Percentiles rank a stretch among this genome's conserved stretches.
These are phyloP conservation scores for Aphodius sticticus DNA, from an alignment of 2,888 invertebrate species.

Conservation along the genomic window DNA sequence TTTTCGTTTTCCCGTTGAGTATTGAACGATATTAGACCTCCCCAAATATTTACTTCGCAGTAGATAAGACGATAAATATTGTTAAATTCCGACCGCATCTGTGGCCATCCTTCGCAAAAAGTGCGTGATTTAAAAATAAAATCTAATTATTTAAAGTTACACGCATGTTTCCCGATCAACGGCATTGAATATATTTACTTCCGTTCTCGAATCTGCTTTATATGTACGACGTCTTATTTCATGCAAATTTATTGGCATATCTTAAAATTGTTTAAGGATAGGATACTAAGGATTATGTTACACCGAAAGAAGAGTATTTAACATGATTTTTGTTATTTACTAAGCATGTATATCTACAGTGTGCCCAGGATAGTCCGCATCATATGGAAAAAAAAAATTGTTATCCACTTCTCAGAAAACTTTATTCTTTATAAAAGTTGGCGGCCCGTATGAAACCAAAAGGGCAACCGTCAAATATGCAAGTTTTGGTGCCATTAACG, in stretches of 20 bases:
- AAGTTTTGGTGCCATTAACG: no score
- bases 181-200: not conserved
- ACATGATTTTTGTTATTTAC: no score
- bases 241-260: constrained; percentile 4
- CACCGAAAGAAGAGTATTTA: no score
- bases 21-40: not conserved
- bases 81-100: not conserved
- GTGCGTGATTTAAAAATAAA: not conserved
- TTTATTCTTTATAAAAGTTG: no score
- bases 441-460: no score
- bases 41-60: not conserved
- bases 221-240: not conserved
- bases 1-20: not conserved
- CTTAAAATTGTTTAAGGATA: not conserved
- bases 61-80: not conserved
- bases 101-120: not conserved
- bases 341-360: no score
- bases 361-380: no score
- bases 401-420: no score
- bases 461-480: no score
- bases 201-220: not conserved
- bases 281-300: not conserved
- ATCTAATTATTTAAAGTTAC: not conserved
- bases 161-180: not conserved
- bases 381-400: no score